These are phyloP conservation scores for Ophion ventricosus DNA, from an alignment of 2,888 invertebrate genomes.

Conservation along the genomic window DNA sequence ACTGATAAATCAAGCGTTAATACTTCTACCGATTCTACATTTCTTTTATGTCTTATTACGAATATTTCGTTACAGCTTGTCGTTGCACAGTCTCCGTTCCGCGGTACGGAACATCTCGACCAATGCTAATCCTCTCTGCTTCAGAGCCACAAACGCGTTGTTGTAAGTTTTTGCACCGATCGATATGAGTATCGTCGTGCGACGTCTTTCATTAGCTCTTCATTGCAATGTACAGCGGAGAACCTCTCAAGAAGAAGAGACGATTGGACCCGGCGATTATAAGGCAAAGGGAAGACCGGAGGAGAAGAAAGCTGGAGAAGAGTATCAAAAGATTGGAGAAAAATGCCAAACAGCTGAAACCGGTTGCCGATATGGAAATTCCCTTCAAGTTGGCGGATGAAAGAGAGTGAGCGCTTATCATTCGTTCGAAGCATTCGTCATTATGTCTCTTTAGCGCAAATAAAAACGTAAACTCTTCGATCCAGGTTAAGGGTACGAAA, in stretches of 20 bases:
- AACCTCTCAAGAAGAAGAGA: conserved; percentile 96
- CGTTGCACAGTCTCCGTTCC: conserved; percentile 62
- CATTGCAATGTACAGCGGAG: conserved; percentile 86
- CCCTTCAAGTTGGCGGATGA: conserved; percentile 88
- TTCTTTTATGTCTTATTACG: background rate
- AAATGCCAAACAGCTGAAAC: conserved; percentile 93
- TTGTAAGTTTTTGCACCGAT: conserved; percentile 76
- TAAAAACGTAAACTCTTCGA: background rate
- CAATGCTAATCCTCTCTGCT: conserved; percentile 76
- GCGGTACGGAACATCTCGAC: conserved; percentile 77
- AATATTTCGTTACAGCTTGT: conserved; percentile 67
- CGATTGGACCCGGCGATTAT: conserved; percentile 92
- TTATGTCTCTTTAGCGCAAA: background rate
- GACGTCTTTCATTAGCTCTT: background rate
- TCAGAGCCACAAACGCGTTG: conserved; percentile 80
- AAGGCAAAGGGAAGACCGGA: conserved; percentile 92
- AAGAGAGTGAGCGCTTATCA: conserved; percentile 84
- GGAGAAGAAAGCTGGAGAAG: conserved; percentile 93
- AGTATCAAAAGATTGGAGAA: conserved; percentile 93
- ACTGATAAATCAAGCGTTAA: background rate
- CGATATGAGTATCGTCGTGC: background rate
- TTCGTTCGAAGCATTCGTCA: too few relatives aligned
- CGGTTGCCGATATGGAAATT: conserved; percentile 93
- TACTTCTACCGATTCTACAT: too few relatives aligned
- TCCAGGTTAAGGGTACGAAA: conserved; percentile 85